These are phyloP conservation scores for Luidia sarsii DNA, from an alignment of 53 echinoderm and acorn worm genomes.

Conservation along the genomic window DNA sequence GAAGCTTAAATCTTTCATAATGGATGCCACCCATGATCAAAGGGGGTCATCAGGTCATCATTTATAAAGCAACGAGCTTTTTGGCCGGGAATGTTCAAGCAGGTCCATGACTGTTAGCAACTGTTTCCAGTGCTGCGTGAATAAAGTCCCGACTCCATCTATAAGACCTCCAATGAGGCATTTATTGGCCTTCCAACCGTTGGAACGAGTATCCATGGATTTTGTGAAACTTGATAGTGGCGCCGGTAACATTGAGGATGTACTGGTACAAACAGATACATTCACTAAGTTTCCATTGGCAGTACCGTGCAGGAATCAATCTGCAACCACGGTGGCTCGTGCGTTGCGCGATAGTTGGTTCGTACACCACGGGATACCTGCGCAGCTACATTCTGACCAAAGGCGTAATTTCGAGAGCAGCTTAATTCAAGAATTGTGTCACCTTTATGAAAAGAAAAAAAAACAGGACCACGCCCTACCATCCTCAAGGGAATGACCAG, in stretches of 20 bases:
- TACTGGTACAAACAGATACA: constrained; percentile 55
- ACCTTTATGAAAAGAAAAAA: constrained; percentile 1
- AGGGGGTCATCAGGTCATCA: constrained; percentile 7
- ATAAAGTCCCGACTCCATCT: constrained; percentile 23
- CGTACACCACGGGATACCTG: too few relatives aligned
- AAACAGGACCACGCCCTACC: too few relatives aligned
- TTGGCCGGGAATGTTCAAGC: constrained; percentile 9
- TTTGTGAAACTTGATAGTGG: constrained; percentile 50
- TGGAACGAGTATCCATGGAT: constrained; percentile 26
- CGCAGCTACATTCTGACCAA: too few relatives aligned
- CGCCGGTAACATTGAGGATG: constrained; percentile 23
- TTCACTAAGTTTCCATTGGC: constrained; percentile 43
- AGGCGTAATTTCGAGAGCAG: constrained; percentile 33
- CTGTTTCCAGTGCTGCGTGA: constrained; percentile 41
- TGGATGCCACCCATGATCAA: constrained; percentile 6
- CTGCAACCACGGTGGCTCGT: constrained; percentile 29
- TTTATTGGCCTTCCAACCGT: constrained; percentile 26
- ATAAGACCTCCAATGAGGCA: constrained; percentile 43
- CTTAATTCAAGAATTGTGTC: constrained; percentile 16
- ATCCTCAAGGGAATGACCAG: not conserved
- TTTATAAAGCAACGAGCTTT: constrained; percentile 23
- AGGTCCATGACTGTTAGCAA: constrained; percentile 16
- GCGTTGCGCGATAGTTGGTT: constrained; percentile 36
- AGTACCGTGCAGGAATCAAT: not conserved
- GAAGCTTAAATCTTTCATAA: not conserved